Evolutionary conservation across 2,797 vertebrate species (phyloP).

Genomic region (Iguana delicatissima): DNA sequence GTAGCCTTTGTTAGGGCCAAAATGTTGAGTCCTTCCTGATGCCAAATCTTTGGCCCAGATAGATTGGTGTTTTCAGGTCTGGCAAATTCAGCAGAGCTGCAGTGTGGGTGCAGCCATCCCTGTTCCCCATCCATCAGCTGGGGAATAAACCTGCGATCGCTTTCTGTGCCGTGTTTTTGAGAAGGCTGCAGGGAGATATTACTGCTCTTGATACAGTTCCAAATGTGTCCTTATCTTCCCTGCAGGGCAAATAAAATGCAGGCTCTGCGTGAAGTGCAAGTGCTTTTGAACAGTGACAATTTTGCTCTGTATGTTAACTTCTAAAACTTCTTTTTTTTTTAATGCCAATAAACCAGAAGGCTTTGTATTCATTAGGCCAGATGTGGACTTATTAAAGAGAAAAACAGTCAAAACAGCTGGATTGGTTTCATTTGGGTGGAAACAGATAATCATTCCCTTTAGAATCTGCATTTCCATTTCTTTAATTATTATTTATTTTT

Average conservation of each 20-base stretch:
- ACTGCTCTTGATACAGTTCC: neutral
- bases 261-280: neutral
- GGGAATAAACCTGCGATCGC: conserved; percentile 12
- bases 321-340: conserved; percentile 8
- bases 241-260: neutral
- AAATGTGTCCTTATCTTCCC: conserved; percentile 1
- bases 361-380: conserved; percentile 34
- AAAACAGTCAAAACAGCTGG: conserved; percentile 27
- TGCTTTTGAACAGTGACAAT: conserved; percentile 9
- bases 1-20: neutral
- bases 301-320: neutral
- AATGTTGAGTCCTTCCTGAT: neutral
- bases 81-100: neutral
- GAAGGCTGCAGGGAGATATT: conserved; percentile 5
- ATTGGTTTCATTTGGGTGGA: conserved; percentile 38
- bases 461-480: conserved; percentile 36
- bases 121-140: neutral
- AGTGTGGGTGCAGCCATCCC: neutral
- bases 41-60: neutral
- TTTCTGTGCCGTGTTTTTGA: neutral
- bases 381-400: neutral
- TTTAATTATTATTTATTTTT: conserved; percentile 43
- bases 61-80: neutral
- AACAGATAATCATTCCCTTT: neutral
- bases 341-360: neutral